phyloP scores from a whole-genome alignment of 2,113 vertebrate species.

The Cyprinodon brontotheroides region DNA sequence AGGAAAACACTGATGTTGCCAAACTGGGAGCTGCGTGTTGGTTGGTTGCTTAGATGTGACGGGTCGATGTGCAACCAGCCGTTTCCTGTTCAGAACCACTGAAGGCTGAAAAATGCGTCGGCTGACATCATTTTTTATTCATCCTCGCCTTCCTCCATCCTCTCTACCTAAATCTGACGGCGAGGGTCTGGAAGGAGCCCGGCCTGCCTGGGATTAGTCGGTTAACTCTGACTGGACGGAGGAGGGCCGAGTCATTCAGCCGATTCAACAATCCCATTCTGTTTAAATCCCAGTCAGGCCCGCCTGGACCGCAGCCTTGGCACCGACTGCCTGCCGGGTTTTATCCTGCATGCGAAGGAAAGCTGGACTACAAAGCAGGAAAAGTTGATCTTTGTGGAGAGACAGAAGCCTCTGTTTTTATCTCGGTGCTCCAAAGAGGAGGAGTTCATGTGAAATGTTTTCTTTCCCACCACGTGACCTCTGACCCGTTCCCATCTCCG shows the following conservation, averaged over 20 bases:
- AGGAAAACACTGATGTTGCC: no score
- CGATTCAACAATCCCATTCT: slow-evolving; percentile 63
- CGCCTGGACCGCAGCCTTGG: slow-evolving; percentile 37
- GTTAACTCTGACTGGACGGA: slow-evolving; percentile 40
- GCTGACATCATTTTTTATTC: not conserved
- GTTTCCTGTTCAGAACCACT: not conserved
- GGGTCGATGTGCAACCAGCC: no score
- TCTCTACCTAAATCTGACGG: slow-evolving; percentile 39
- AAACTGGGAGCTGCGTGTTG: no score
- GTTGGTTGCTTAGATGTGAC: not conserved
- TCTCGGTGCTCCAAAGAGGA: not conserved
- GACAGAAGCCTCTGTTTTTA: not conserved
- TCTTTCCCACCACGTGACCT: not conserved
- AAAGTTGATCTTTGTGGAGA: not conserved
- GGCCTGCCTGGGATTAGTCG: slow-evolving; percentile 44
- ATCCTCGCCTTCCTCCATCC: not conserved
- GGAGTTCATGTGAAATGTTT: not conserved
- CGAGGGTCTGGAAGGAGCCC: slow-evolving; percentile 31
- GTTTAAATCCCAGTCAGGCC: slow-evolving; percentile 66
- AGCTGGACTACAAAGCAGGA: slow-evolving; percentile 28
- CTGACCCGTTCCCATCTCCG: not conserved
- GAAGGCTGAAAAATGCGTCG: not conserved
- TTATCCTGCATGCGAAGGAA: slow-evolving; percentile 43
- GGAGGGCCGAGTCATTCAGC: slow-evolving; percentile 49
- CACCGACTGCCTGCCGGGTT: slow-evolving; percentile 31